phyloP scores from a whole-genome alignment of 2,888 invertebrate species.

The Galerucella pusilla region DNA sequence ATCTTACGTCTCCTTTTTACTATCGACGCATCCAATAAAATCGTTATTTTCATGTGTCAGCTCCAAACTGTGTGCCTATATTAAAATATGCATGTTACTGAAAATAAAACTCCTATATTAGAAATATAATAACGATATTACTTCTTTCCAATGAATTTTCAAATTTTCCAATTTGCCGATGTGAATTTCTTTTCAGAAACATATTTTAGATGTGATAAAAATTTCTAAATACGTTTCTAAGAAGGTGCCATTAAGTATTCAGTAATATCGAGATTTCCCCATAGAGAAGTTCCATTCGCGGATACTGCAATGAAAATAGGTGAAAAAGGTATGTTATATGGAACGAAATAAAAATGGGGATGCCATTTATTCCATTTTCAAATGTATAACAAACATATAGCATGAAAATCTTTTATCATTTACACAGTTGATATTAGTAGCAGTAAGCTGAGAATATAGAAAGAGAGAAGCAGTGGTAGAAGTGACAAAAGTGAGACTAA shows the following conservation, averaged over 20 bases:
- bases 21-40: background rate
- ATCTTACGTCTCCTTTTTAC: background rate
- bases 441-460: too few species aligned
- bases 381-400: too few species aligned
- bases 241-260: conserved; percentile 6
- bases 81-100: conserved; percentile 4
- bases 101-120: conserved; percentile 1
- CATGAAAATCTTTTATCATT: too few species aligned
- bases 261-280: conserved; percentile 10
- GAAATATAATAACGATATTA: background rate
- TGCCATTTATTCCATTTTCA: too few species aligned
- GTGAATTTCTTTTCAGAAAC: conserved; percentile 2
- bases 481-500: too few species aligned
- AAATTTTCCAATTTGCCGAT: conserved; percentile 6
- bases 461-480: too few species aligned
- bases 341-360: too few species aligned
- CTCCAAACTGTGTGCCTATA: background rate
- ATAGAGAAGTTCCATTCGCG: background rate
- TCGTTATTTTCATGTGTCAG: background rate
- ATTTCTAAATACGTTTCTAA: too few species aligned
- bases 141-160: background rate
- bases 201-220: background rate
- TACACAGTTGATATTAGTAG: too few species aligned
- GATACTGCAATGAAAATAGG: background rate
- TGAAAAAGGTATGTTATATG: background rate